Evolutionary conservation across 2,888 invertebrate species (phyloP), one percentile per base, ranked within the genome.

Genomic region (Dione vanillae): DNA sequence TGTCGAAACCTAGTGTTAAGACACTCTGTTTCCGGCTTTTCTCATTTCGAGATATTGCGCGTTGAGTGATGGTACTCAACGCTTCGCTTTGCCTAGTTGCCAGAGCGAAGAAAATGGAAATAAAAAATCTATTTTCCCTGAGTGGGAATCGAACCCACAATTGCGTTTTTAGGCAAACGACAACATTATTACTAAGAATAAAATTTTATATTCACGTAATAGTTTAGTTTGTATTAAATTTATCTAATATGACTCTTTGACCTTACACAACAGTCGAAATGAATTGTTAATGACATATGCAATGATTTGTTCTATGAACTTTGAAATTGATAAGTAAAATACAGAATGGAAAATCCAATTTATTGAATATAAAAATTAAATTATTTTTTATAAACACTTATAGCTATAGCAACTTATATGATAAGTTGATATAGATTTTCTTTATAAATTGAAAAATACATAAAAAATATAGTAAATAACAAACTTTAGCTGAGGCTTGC

Each of bases 311-410:
- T 54, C 54, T 35, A 19, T 16, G 54, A 54, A 54, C 10, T 10
- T 35, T 35, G 16, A 0, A 7, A 49, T 10, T 11, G 19, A 1
- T 19, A 49, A 56, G 37, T 16, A 37, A 56, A 56, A 56, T 37
- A 37, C 56, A 37, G 16, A 37, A 11, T 56, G 5, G 37, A 37
- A 56, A 56, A 56, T 56, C 56, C 56, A 56, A 16, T 56, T 56
- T 56, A 40, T 56, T 56, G 0, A 16, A 37, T 56, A 37, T 35
- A n/a, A 37, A 16, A 56, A 16, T 49, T 6, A 19, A 19, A 19
- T 49, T 19, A 19, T 49, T 40, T 40, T 10, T 8, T 40, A 7
- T 7, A 40, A 40, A 40, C 40, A 8, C 27, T 27, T 27, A 27
- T 3, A 5, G 5, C 27, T 27, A 27, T 27, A 27, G 27, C 2